Base-by-base conservation (phyloP, 2,113 vertebrate species). In the Brachyhypopomus occidentalis region DNA sequence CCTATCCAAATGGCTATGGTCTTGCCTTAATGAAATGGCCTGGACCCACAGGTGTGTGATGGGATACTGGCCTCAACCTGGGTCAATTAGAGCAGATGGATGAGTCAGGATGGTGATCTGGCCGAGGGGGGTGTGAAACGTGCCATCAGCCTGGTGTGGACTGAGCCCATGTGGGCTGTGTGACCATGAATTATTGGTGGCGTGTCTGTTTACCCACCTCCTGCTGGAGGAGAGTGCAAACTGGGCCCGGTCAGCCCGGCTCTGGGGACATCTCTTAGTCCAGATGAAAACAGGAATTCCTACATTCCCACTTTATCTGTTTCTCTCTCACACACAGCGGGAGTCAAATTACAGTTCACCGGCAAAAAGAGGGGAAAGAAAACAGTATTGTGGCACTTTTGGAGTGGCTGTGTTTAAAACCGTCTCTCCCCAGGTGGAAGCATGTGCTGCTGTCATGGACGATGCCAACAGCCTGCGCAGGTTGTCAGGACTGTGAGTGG, bases 1-100 rank as follows among this genome's bases (percentile, higher is more conserved):
- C 7, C 20, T 41, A 2, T 25, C 27, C 36, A 48, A 67, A 48
- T 72, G 77, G 72, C 77, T 62, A 72, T 67, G 41, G 17, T 56
- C 60, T 7, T 45, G 38, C 9, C 9, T 11, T 45, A 20, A 79
- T 70, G 66, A 71, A 34, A 34, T 71, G 52, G 19, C 41, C 30
- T 71, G 34, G 62, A 34, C 72, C 38, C 48, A 84, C 71, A 22
- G 72, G 58, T 14, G 52, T 60, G 52, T 64, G 71, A 77, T 74
- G 52, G 74, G 59, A 74, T 67, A 55, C 25, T 80, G 62, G 72
- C 45, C 52, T 74, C 34, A 20, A 20, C 74, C 84, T 17, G 72
- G 89, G 88, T 79, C 87, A 93, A 93, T 94, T 92, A 93, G 88
- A 78, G 81, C 86, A 90, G 93, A 92, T 92, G 91, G 91, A 93